Conservation (phyloP, 2,797 vertebrate genomes). For the Enteromius trimaculatus region DNA sequence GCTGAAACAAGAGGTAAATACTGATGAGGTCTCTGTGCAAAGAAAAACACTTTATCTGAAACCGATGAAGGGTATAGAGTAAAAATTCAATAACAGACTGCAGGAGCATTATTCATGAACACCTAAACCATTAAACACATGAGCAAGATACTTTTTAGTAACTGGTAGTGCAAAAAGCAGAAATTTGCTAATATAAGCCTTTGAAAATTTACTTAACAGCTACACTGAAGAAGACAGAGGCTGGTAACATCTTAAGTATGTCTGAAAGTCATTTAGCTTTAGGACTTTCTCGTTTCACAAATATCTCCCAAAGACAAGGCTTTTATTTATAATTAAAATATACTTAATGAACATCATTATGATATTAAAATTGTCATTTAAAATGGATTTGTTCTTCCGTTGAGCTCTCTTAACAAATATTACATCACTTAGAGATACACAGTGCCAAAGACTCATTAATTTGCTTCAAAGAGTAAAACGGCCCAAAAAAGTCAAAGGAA, state of each 20-base stretch:
- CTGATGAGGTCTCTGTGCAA: conserved; percentile 6
- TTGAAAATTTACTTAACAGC: background rate
- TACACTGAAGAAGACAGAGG: conserved; percentile 28
- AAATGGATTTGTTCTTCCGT: background rate
- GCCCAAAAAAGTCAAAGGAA: background rate
- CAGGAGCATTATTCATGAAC: conserved; percentile 15
- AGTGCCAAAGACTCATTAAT: background rate
- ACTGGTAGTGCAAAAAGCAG: background rate
- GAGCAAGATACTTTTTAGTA: background rate
- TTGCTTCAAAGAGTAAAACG: background rate
- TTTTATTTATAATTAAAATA: background rate
- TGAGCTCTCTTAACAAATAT: background rate
- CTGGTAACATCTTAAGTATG: background rate
- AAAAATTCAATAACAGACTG: conserved; percentile 3
- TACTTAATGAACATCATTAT: background rate
- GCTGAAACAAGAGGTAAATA: conserved; percentile 5
- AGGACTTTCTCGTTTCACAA: background rate
- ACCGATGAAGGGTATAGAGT: background rate
- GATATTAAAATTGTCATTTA: background rate
- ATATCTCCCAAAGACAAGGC: background rate
- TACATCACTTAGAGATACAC: background rate
- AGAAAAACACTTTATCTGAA: conserved; percentile 16
- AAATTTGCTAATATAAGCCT: background rate
- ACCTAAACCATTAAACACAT: background rate
- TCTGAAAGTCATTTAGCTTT: background rate